A percentile compares a stretch with the other conserved stretches of the same genome.
These are phyloP conservation scores for Syrista parreyssii DNA, from an alignment of 2,888 invertebrate species.

Conservation along the genomic window DNA sequence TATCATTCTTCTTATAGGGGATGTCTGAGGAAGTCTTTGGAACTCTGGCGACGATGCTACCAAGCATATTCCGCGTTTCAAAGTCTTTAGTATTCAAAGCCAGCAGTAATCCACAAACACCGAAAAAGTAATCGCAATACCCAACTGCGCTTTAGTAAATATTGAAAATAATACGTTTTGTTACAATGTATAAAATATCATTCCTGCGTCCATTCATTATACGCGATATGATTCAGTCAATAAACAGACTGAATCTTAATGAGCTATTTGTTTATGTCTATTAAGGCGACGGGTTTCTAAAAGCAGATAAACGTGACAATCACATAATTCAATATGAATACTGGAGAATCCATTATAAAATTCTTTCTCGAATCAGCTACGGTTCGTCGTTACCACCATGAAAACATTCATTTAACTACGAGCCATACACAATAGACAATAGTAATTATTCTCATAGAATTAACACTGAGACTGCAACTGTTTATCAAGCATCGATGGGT, in stretches of 20 bases:
- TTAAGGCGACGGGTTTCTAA: constrained; percentile 27
- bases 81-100: constrained; percentile 87
- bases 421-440: neutral
- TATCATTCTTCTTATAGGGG: constrained; percentile 67
- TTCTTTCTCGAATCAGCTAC: neutral
- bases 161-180: constrained; percentile 28
- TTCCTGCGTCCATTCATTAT: constrained; percentile 20
- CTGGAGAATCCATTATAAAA: neutral
- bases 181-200: constrained; percentile 28
- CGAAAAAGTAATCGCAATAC: constrained; percentile 54
- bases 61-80: constrained; percentile 93
- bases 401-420: neutral
- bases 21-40: constrained; percentile 86
- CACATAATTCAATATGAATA: neutral
- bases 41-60: constrained; percentile 87
- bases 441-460: neutral
- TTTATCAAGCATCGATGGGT: neutral
- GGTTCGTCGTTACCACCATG: neutral
- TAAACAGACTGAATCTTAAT: constrained; percentile 35
- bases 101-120: constrained; percentile 63
- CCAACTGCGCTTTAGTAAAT: neutral
- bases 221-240: constrained; percentile 28
- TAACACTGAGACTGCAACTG: neutral
- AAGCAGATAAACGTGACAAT: neutral
- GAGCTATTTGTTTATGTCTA: constrained; percentile 29